Percentiles rank a stretch among this genome's conserved stretches.
These are phyloP conservation scores for Dolichoris vasculosae DNA, from an alignment of 1,140 invertebrate genomes.

Conservation along the genomic window DNA sequence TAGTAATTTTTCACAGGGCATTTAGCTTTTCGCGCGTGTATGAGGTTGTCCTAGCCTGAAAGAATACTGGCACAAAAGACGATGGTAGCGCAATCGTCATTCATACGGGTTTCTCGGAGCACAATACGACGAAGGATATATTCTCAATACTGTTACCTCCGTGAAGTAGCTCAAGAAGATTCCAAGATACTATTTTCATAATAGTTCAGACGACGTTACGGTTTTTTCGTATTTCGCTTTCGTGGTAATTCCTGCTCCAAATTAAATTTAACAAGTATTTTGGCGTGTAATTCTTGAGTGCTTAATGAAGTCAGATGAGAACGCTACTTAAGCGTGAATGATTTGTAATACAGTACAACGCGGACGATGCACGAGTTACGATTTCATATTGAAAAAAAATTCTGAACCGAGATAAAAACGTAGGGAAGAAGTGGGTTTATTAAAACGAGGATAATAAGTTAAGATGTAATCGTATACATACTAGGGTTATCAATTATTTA, in stretches of 20 bases:
- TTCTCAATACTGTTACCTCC: not conserved
- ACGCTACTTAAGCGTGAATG: not conserved
- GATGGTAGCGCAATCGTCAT: not conserved
- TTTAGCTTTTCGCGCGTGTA: not conserved
- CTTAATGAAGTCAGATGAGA: too few species aligned
- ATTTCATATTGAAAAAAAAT: not conserved
- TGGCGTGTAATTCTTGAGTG: not conserved
- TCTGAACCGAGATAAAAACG: too few species aligned
- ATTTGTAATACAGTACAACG: too few species aligned
- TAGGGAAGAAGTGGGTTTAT: not conserved
- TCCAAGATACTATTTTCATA: not conserved
- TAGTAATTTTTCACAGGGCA: not conserved
- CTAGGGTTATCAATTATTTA: too few species aligned
- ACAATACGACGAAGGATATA: constrained; percentile 19
- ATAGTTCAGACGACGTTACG: not conserved
- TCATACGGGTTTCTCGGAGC: not conserved
- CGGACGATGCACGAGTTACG: too few species aligned
- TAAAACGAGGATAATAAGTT: not conserved
- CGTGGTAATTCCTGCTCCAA: not conserved
- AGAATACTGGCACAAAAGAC: not conserved
- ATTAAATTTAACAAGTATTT: constrained; percentile 41
- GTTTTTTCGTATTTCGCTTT: too few species aligned
- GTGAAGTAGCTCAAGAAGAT: not conserved
- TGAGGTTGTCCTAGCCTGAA: too few species aligned
- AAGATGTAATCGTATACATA: not conserved